Percentiles rank a stretch among this genome's conserved stretches.
These are phyloP conservation scores for Parnassius smintheus DNA, from an alignment of 2,888 invertebrate species.

Conservation along the genomic window DNA sequence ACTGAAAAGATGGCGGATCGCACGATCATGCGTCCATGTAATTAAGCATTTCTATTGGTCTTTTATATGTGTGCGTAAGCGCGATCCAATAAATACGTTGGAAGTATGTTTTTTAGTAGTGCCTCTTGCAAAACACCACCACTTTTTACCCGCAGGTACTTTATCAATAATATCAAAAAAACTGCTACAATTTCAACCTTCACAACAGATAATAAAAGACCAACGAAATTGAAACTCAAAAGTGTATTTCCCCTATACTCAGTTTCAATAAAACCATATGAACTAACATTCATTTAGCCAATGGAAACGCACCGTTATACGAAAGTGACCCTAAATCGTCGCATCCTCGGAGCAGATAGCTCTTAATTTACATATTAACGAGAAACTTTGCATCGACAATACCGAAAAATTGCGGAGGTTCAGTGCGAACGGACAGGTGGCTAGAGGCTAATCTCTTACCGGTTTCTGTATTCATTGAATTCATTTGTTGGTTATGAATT, in stretches of 20 bases:
- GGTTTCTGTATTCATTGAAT: conserved; percentile 22
- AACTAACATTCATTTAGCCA: conserved; percentile 10
- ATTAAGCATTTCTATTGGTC: no score
- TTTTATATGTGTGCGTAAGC: no score
- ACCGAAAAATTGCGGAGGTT: conserved; percentile 69
- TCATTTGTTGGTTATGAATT: conserved; percentile 19
- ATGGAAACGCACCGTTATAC: conserved; percentile 48
- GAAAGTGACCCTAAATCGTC: conserved; percentile 64
- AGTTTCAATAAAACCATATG: conserved; percentile 16
- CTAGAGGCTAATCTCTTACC: conserved; percentile 34
- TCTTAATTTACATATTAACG: conserved; percentile 79
- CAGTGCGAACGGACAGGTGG: conserved; percentile 73
- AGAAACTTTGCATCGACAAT: conserved; percentile 75
- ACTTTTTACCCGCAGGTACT: no score
- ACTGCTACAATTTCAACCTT: neutral
- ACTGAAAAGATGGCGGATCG: no score
- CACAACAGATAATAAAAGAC: neutral
- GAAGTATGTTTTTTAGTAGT: no score
- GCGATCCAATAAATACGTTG: no score
- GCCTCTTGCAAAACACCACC: no score
- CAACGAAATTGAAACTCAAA: neutral
- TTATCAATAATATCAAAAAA: neutral
- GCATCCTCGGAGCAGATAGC: conserved; percentile 67
- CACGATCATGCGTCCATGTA: no score
- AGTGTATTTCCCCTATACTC: neutral